A percentile compares a stretch with the other conserved stretches of the same genome.
Conservation (phyloP, 2,113 vertebrate species). For the Sisor rabdophorus region DNA sequence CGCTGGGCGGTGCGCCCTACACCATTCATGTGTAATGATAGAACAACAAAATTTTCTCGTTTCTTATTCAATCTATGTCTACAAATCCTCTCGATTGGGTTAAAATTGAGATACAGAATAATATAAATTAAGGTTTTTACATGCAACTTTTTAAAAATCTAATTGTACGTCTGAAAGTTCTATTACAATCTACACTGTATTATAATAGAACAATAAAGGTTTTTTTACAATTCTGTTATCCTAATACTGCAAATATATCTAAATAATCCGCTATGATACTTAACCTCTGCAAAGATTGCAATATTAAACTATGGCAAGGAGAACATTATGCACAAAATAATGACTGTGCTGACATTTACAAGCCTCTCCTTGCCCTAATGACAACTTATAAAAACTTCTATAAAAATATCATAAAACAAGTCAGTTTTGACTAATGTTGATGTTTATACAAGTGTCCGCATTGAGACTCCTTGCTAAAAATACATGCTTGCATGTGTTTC, state of each 20-base stretch:
- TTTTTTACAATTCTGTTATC: neutral
- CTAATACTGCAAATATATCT: neutral
- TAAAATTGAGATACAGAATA: no score
- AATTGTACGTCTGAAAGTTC: no score
- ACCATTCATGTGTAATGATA: no score
- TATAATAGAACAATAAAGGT: no score
- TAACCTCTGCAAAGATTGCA: neutral
- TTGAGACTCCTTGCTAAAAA: neutral
- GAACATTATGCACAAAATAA: conserved; percentile 21
- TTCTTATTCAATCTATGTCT: no score
- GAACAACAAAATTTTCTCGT: no score
- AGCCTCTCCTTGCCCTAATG: conserved; percentile 41
- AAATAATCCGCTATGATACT: neutral
- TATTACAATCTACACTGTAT: no score
- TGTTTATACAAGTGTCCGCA: neutral
- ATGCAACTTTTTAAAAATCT: no score
- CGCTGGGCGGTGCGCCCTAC: no score
- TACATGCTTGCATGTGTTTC: conserved; percentile 3
- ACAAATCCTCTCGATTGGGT: no score
- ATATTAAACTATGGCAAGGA: neutral
- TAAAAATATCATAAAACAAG: conserved; percentile 38
- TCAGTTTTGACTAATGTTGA: conserved; percentile 4
- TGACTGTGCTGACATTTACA: conserved; percentile 50
- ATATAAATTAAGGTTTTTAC: no score
- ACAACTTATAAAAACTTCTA: conserved; percentile 28